Evolutionary conservation across 2,113 vertebrate genomes (phyloP).

Genomic region (Morone saxatilis): DNA sequence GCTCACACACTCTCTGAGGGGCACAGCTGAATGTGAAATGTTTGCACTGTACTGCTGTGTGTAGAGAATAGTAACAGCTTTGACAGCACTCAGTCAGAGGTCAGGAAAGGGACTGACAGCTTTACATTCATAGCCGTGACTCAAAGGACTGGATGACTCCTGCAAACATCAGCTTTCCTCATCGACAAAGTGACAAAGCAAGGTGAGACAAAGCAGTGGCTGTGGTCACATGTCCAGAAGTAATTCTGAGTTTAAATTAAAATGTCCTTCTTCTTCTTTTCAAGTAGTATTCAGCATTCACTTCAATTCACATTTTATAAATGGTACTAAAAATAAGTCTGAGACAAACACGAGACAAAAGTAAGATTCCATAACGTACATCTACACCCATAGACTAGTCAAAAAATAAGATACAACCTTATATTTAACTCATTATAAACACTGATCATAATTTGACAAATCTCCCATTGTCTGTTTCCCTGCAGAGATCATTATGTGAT

Average conservation of each 20-base stretch:
- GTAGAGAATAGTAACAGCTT: constrained; percentile 53
- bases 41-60: constrained; percentile 43
- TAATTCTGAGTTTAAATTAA: background rate
- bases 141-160: constrained; percentile 35
- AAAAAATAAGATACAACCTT: background rate
- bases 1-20: constrained; percentile 12
- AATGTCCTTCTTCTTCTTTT: background rate
- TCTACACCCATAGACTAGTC: too few relatives aligned
- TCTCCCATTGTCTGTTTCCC: background rate
- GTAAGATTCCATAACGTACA: too few relatives aligned
- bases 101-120: constrained; percentile 48
- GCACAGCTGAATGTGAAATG: constrained; percentile 39
- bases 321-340: too few relatives aligned
- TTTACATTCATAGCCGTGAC: constrained; percentile 38
- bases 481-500: background rate
- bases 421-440: background rate
- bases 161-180: constrained; percentile 16
- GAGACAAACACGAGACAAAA: too few relatives aligned
- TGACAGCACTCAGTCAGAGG: constrained; percentile 71
- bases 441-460: background rate
- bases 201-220: constrained; percentile 21
- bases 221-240: too few relatives aligned
- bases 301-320: background rate
- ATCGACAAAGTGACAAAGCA: constrained; percentile 28
- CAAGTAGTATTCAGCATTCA: background rate